A percentile compares a stretch with the other conserved stretches of the same genome.
phyloP scores from a whole-genome alignment of 64 coral and sea anemone species.

The Porites australiensis region DNA sequence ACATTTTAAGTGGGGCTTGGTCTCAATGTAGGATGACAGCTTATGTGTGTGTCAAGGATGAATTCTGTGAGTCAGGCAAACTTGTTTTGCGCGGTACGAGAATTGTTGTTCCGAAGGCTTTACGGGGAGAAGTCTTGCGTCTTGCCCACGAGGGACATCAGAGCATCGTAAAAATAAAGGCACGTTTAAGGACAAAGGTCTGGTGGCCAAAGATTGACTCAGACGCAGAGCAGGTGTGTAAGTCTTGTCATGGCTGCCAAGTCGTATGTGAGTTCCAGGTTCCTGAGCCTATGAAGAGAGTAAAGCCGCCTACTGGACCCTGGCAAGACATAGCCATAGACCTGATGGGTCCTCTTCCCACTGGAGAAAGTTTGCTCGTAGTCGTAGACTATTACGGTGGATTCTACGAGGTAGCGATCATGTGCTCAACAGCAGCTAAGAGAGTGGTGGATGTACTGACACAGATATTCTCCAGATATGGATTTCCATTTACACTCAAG shows the following conservation, averaged over 20 bases:
- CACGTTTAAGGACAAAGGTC: not conserved
- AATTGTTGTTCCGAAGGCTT: not conserved
- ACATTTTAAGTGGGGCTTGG: conserved; percentile 24
- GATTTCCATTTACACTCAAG: no score
- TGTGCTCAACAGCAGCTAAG: no score
- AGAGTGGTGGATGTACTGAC: no score
- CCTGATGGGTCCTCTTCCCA: not conserved
- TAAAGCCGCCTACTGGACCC: conserved; percentile 11
- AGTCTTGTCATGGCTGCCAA: conserved; percentile 26
- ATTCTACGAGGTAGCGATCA: no score
- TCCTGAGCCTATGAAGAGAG: not conserved
- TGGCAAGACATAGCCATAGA: conserved; percentile 20
- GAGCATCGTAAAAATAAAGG: not conserved
- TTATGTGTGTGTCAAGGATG: conserved; percentile 24
- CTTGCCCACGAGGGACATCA: not conserved
- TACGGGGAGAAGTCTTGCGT: not conserved
- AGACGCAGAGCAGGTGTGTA: not conserved
- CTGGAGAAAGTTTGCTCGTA: no score
- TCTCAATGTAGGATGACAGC: conserved; percentile 31
- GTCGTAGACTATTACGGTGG: no score
- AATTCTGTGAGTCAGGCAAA: not conserved
- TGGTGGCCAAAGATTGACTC: no score
- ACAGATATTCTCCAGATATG: no score
- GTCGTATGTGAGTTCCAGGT: not conserved
- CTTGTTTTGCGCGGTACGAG: not conserved